phyloP scores from a whole-genome alignment of 2,797 vertebrate species.

The Sorex maritimensis region DNA sequence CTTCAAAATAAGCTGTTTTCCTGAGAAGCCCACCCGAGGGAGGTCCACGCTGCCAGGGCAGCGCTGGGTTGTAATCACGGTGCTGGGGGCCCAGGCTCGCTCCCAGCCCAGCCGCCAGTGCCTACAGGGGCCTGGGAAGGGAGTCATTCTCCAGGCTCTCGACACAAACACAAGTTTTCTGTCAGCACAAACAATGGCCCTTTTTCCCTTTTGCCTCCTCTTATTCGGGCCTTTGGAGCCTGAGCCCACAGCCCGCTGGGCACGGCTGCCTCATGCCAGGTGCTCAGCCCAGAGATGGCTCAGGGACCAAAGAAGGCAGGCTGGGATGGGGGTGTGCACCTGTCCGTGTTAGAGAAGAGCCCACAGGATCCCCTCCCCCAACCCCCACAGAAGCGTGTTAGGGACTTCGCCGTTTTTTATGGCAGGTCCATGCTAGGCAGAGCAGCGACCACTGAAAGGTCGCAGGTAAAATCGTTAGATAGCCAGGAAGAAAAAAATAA shows the following conservation, averaged over 20 bases:
- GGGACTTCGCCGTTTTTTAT: not conserved
- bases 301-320: not conserved
- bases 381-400: not conserved
- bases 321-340: not conserved
- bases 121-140: not conserved
- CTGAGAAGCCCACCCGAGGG: not conserved
- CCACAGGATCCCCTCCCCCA: no score
- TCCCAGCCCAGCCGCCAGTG: not conserved
- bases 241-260: not conserved
- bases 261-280: not conserved
- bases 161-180: not conserved
- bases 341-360: not conserved
- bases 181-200: conserved; percentile 36
- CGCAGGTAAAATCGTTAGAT: conserved; percentile 41
- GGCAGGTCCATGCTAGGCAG: not conserved
- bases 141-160: not conserved
- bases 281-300: not conserved
- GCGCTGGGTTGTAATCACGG: not conserved
- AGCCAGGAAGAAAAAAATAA: conserved; percentile 7
- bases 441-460: not conserved
- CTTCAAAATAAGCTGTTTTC: not conserved
- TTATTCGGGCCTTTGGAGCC: not conserved
- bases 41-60: not conserved
- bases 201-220: not conserved
- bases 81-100: not conserved